Evolutionary conservation across 2,797 vertebrate genomes (phyloP), one percentile per base, ranked within the genome.

Genomic region (Rhadinocentrus ornatus): DNA sequence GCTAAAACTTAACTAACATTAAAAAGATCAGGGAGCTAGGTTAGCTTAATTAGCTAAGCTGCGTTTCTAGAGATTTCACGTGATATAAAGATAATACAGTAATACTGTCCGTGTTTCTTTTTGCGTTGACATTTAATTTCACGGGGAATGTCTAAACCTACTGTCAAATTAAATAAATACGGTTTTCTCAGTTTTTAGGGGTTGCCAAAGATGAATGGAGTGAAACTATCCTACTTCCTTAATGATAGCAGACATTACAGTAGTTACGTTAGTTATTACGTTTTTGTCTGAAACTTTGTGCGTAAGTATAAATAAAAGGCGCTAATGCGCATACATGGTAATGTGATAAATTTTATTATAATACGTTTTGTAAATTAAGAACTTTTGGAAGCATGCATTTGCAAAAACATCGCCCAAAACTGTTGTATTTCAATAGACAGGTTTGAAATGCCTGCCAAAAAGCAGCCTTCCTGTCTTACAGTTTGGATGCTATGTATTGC

Each of bases 41-140:
- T 52, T 72, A 59, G 81, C 54, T 52, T 71, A 62, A 53, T 54
- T 56, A 61, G 66, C 71, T 71, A 16, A 65, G 6, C 60, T 32
- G 32, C 18, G 32, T 0, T 2, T 48, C 13, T n/a, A 7, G 46
- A 15, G 9, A 50, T 68, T 34, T 27, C n/a, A 1, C 65, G 24
- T 59, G 0, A 22, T 24, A 24, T 8, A 54, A 6, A 18, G 26
- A 54, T 12, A 7, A 53, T 16, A 6, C 48, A 24, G 10, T 24
- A 54, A 15, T 7, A 6, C 6, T 27, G 26, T 16, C 16, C 16
- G 26, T 18, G 27, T 9, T 16, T 29, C 13, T 2, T 27, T 26
- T 53, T 27, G 26, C 2, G 4, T 52, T 52, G 3, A 52, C 1
- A 26, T 5, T 52, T 52, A 52, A n/a, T 24, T 50, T 50, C 1